Evolutionary conservation across 2,113 vertebrate species (phyloP).

Genomic region (Meriones unguiculatus): DNA sequence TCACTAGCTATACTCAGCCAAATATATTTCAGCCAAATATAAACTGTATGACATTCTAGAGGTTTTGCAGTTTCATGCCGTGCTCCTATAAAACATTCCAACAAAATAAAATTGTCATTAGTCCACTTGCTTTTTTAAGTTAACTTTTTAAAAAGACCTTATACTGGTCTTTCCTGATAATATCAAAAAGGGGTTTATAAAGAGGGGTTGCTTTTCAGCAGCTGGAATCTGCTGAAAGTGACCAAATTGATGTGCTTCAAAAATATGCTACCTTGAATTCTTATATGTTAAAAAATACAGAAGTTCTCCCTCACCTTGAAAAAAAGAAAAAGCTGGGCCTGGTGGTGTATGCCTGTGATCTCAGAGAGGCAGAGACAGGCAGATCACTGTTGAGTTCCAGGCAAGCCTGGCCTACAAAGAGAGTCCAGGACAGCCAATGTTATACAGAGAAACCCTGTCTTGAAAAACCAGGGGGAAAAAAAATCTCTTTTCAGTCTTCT

Average conservation of each 20-base stretch:
- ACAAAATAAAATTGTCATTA: not conserved
- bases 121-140: not conserved
- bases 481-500: not conserved
- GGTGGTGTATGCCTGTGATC: no score
- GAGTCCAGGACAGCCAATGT: no score
- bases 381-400: no score
- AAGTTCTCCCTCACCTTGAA: not conserved
- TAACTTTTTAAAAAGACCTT: not conserved
- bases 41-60: not conserved
- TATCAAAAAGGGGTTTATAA: not conserved
- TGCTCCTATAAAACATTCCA: constrained; percentile 25
- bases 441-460: no score
- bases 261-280: not conserved
- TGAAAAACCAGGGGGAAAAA: no score
- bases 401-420: no score
- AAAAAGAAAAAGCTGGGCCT: no score
- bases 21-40: not conserved
- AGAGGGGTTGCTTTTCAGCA: not conserved
- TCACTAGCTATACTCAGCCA: not conserved
- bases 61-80: not conserved
- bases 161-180: not conserved
- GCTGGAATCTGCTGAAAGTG: not conserved
- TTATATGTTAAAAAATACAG: not conserved
- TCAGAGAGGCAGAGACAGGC: no score
- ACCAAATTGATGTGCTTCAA: not conserved